phyloP scores from a whole-genome alignment of 2,113 vertebrate species.

The Phalacrocorax brasilianus region DNA sequence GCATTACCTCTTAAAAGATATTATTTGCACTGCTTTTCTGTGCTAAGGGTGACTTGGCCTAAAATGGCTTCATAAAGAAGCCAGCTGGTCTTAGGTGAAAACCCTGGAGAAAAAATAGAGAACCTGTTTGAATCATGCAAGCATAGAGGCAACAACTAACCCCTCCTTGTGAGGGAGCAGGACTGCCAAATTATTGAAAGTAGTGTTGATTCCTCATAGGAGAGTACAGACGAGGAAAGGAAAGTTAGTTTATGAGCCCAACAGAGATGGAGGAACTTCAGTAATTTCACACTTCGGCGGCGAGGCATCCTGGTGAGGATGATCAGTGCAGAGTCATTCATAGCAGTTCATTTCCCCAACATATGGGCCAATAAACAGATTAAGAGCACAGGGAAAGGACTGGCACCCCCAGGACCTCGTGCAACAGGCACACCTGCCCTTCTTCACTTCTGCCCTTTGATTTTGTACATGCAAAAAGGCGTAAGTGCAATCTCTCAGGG shows the following conservation, averaged over 20 bases:
- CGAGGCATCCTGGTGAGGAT: neutral
- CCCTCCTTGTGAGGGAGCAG: neutral
- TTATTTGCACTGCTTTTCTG: neutral
- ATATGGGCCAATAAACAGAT: neutral
- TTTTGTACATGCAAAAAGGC: neutral
- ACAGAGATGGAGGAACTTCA: neutral
- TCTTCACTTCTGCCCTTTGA: neutral
- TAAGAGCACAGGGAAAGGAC: neutral
- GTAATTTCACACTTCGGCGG: neutral
- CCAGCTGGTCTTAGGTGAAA: neutral
- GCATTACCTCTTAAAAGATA: neutral
- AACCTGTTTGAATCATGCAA: neutral
- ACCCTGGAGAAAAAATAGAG: neutral
- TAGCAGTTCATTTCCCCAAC: neutral
- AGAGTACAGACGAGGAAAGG: accelerated
- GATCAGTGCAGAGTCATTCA: neutral
- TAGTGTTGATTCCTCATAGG: neutral
- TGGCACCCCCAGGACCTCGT: neutral
- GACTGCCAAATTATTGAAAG: neutral
- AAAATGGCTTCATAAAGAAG: neutral
- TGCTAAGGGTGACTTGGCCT: neutral
- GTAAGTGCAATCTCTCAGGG: neutral
- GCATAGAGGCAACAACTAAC: neutral
- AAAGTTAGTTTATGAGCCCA: neutral
- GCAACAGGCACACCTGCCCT: neutral